Base-by-base conservation (phyloP, 2,113 vertebrate species). In the Crotophaga sulcirostris region DNA sequence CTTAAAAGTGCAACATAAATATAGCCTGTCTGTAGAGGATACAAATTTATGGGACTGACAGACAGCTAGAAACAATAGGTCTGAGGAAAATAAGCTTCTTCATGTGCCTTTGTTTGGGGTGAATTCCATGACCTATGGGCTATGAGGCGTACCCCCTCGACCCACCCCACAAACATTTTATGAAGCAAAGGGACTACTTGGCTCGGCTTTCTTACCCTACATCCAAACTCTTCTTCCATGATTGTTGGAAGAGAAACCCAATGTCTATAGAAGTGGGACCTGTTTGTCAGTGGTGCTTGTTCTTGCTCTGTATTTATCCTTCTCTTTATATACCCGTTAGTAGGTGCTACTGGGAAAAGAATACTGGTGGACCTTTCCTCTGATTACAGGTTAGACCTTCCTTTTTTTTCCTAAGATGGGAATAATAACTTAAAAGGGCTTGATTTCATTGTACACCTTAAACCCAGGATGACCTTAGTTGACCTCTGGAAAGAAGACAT, bases 211-310 rank as follows among this genome's bases (percentile, higher is more conserved):
- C 33, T 36, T 52, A 47, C 21, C 47, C 47, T 49, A 21, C 47
- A 24, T 49, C 47, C 47, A 49, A 49, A 49, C 47, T 20, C 47
- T 49, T 10, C 25, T 31, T 44, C 29, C 5, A 24, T 34, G 16
- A 9, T 10, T 26, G 7, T 4, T 72, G 34, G 34, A 73, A 95
- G 28, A 75, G 16, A 83, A 96, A 44, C 5, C 3, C 0, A n/a
- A 0, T 29, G 9, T 25, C 16, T 33, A 6, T 14, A 75, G 38
- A 70, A 52, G 36, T 0, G 2, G 47, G 33, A 75, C 3, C 7
- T 63, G 10, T 58, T 82, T 73, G 34, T 64, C 51, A 44, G 16
- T 24, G 11, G 7, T 33, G 8, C 25, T 56, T 73, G 19, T 40
- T 76, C 34, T 78, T 78, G 24, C 13, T 45, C 42, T 83, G 16